Evolutionary conservation across 1,140 invertebrate genomes (phyloP).

Genomic region (Colletes gigas): DNA sequence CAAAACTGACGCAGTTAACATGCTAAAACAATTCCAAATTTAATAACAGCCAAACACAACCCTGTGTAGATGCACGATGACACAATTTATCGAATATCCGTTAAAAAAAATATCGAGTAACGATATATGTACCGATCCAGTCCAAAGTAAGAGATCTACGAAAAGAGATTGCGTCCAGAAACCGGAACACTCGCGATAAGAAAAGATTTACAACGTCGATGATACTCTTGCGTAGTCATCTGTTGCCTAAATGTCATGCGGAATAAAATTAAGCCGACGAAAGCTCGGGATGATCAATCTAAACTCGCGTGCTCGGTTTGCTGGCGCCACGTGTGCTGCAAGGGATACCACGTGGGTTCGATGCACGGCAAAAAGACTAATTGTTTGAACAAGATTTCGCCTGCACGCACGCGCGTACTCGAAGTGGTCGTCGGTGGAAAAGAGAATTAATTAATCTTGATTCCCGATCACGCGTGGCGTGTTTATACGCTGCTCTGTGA

Average conservation of each 20-base stretch:
- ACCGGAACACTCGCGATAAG: too few species aligned
- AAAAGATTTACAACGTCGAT: too few species aligned
- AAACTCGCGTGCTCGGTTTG: not conserved
- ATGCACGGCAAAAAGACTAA: constrained; percentile 39
- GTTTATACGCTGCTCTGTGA: constrained; percentile 44
- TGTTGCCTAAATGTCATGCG: not conserved
- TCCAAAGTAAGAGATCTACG: too few species aligned
- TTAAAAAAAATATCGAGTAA: too few species aligned
- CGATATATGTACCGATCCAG: too few species aligned
- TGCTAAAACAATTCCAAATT: too few species aligned
- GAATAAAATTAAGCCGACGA: not conserved
- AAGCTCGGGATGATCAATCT: not conserved
- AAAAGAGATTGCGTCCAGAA: too few species aligned
- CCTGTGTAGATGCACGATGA: too few species aligned
- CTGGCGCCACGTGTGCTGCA: too few species aligned
- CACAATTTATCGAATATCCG: too few species aligned
- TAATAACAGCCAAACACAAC: too few species aligned
- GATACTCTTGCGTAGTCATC: not conserved
- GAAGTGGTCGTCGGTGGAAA: not conserved
- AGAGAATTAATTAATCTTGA: constrained; percentile 45
- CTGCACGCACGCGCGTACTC: constrained; percentile 10
- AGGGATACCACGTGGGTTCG: not conserved
- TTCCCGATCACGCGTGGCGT: constrained; percentile 35
- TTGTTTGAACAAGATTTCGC: constrained; percentile 42
- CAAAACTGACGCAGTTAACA: too few species aligned